Evolutionary conservation across 2,888 invertebrate genomes (phyloP), one percentile per base, ranked within the genome.

Genomic region (Sclerodermus sp.): DNA sequence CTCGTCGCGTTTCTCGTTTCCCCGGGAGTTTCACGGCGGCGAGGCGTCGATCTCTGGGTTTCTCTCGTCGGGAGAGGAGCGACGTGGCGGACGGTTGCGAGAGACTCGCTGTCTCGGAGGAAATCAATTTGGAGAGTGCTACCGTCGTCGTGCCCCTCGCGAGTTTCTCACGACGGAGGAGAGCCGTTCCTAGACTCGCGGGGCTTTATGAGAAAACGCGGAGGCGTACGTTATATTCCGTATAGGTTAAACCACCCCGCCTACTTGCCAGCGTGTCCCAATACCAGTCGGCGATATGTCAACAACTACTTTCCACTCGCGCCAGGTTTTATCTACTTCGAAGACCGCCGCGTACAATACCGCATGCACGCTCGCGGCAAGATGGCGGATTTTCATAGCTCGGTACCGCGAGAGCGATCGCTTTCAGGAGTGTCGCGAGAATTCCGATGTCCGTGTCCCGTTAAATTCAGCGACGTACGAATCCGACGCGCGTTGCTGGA

Each of bases 141-240:
- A 48, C 2, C 38, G 15, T 12, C 17, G 29, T 1, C 12, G 40
- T 46, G 39, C 31, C 16, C 46, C 47, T 36, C 49, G 44, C 29
- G n/a, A 12, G 34, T 45, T 49, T 45, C 32, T 29, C n/a, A 10
- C 36, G 9, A 15, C 9, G 36, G 5, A 36, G 4, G 36, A 10
- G 15, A 36, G 15, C 5, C 5, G 15, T 15, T 14, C 36, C 3
- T 15, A 36, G n/a, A 10, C 36, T 6, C 36, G 9, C 57, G 55
- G 47, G 49, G 55, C 54, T 62, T 59, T 55, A 53, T 53, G 57
- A 58, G 57, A 54, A 5, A 46, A 49, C 57, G 61, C 59, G 73
- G 70, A 71, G 73, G 73, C 71, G 74, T 71, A 62, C 18, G 67
- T 74, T 73, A 73, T 74, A 73, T 73, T 67, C 72, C 70, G 71